Base-by-base conservation (phyloP, 2,888 invertebrate species). In the Itoplectis maculator region DNA sequence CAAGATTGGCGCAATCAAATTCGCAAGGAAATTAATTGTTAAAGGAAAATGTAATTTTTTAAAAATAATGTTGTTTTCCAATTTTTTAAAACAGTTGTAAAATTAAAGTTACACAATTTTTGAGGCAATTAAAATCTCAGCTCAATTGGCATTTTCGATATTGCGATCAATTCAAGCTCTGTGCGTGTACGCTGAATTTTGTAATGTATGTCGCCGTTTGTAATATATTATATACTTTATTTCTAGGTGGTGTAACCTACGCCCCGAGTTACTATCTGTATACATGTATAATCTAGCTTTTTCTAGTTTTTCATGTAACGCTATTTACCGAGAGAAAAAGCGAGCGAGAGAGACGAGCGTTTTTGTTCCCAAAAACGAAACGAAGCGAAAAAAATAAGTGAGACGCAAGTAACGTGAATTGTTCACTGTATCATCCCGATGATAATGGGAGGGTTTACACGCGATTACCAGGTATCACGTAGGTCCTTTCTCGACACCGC, bases 401-500 rank as follows among this genome's bases (percentile, higher is more conserved):
- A 49, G 54, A 77, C 45, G 20, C n/a, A 42, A 70, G 45, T 76
- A 15, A 78, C 61, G 68, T 81, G 65, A 74, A 75, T 68, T 84
- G 70, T n/a, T 79, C 79, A 74, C 68, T 75, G 47, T 69, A 70
- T 81, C 66, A 76, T 69, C 61, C 68, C 79, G 90, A 90, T 90
- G 90, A 89, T 92, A 89, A 91, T 92, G 91, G 92, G 92, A 91
- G 91, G 85, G 88, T 89, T 83, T 87, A 91, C 87, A 92, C 91
- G 92, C 91, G 92, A 92, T 91, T 92, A 92, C 92, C 92, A 92
- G 92, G 92, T 89, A 92, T 92, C 92, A 92, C 91, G 88, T 88
- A 81, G 86, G 87, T 89, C 88, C 89, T 88, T 89, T 92, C 92
- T 91, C 90, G 91, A 89, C 91, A 91, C 90, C 92, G 92, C 90